phyloP scores from a whole-genome alignment of 2,797 vertebrate species.

The Gymnopithys bicolor region DNA sequence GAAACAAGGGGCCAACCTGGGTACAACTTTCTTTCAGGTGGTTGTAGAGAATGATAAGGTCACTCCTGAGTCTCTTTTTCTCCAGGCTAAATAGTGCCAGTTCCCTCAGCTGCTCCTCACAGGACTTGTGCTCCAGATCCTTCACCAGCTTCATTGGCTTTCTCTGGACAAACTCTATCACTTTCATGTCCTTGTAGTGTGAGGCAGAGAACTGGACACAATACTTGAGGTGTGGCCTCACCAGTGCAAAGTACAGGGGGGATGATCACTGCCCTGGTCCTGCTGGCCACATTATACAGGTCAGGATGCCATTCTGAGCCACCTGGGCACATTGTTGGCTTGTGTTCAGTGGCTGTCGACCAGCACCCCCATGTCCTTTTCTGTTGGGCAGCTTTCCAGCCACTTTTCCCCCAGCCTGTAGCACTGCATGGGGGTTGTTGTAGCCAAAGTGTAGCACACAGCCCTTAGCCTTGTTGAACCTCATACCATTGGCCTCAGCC shows the following conservation, averaged over 20 bases:
- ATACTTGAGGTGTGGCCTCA: neutral
- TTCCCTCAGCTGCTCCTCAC: neutral
- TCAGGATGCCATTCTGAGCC: neutral
- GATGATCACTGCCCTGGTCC: neutral
- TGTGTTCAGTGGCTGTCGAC: fast-evolving
- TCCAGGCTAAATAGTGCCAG: neutral
- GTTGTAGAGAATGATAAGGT: too few relatives aligned
- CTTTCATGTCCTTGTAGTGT: neutral
- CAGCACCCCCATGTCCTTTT: neutral
- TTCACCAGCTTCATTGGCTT: neutral
- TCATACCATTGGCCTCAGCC: neutral
- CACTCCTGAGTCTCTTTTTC: neutral
- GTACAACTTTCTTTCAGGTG: neutral
- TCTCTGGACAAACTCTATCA: neutral
- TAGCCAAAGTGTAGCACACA: neutral
- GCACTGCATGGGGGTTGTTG: neutral
- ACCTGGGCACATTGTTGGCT: neutral
- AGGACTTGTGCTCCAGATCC: neutral
- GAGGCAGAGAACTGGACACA: neutral
- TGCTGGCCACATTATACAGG: neutral
- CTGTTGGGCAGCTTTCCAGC: neutral
- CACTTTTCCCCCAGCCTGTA: neutral
- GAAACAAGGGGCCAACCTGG: neutral
- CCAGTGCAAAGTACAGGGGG: neutral
- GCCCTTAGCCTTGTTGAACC: neutral